phyloP scores from a whole-genome alignment of 2,113 vertebrate genomes.

The Aegotheles bennettii region DNA sequence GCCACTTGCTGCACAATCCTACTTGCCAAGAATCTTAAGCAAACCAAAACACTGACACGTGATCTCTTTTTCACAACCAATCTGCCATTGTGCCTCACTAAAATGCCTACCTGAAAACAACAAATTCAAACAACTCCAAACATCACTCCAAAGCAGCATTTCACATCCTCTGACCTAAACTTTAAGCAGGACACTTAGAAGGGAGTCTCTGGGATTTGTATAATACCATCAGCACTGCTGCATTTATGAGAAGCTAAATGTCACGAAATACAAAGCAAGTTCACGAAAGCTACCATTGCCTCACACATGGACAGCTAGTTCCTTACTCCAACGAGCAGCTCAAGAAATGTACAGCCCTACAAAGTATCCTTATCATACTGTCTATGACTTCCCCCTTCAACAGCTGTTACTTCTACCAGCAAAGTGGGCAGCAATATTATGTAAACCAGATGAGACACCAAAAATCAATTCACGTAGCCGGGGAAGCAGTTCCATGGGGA shows the following conservation, averaged over 20 bases:
- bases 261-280: not conserved
- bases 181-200: not conserved
- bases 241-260: accelerated
- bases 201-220: not conserved
- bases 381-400: not conserved
- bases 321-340: not conserved
- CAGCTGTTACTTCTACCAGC: not conserved
- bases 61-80: not conserved
- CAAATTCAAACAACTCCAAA: not conserved
- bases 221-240: not conserved
- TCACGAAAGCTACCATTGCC: not conserved
- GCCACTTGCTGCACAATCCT: not conserved
- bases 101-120: not conserved
- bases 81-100: not conserved
- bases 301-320: not conserved
- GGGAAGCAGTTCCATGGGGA: not conserved
- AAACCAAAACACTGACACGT: not conserved
- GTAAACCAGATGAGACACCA: not conserved
- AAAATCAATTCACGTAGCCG: not conserved
- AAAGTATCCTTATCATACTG: not conserved
- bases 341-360: not conserved
- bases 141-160: not conserved
- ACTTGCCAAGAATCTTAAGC: not conserved
- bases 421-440: not conserved
- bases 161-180: not conserved